phyloP scores from a whole-genome alignment of 1,140 invertebrate genomes.

The Gonioctena quinquepunctata region DNA sequence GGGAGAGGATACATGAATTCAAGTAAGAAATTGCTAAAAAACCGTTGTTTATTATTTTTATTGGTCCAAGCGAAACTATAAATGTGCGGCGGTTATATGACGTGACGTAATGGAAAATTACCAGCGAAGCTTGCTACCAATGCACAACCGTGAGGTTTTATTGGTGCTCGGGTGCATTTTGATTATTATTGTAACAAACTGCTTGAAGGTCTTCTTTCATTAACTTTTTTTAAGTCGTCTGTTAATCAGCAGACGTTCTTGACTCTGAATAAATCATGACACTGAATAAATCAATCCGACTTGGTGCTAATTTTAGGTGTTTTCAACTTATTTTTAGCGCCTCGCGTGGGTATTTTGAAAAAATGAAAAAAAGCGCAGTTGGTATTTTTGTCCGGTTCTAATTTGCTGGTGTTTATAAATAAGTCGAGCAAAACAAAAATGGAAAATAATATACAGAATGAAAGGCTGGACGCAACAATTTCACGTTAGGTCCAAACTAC shows the following conservation, averaged over 20 bases:
- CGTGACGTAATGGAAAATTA: background rate
- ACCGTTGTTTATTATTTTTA: no score
- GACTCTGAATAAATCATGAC: background rate
- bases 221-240: background rate
- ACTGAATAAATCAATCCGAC: background rate
- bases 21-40: no score
- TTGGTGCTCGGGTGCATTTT: background rate
- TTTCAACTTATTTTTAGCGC: background rate
- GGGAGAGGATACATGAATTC: no score
- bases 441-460: background rate
- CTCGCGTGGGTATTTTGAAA: background rate
- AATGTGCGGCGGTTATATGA: no score
- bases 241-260: no score
- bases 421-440: background rate
- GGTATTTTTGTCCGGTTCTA: background rate
- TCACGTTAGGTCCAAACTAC: no score
- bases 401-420: background rate
- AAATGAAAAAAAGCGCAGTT: background rate
- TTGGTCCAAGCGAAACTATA: no score
- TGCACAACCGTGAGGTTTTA: background rate
- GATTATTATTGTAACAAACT: background rate
- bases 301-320: background rate
- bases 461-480: no score
- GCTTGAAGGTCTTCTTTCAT: background rate
- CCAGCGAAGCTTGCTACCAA: background rate